These are phyloP conservation scores for Dendrophyllia cribrosa DNA, from an alignment of 64 coral and sea anemone genomes.

Conservation along the genomic window DNA sequence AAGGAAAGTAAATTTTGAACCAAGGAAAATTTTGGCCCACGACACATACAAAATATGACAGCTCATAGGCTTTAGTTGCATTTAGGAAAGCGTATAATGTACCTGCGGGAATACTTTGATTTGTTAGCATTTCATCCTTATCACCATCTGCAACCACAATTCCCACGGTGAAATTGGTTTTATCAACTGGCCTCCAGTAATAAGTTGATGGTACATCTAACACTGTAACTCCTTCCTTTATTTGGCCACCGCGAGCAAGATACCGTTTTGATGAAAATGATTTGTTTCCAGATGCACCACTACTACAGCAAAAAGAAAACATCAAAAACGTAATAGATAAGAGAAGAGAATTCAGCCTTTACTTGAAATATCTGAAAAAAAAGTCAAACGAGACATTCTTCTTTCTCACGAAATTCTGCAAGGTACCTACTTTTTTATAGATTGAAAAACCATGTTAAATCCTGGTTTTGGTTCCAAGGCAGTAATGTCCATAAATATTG, in stretches of 20 bases:
- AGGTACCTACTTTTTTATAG: slow-evolving; percentile 41
- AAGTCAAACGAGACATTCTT: no score
- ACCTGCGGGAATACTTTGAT: neutral
- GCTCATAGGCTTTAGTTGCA: neutral
- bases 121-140: neutral
- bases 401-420: no score
- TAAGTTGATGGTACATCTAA: slow-evolving; percentile 42
- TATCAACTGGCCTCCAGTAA: slow-evolving; percentile 45
- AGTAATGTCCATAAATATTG: slow-evolving; percentile 74
- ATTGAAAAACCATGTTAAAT: slow-evolving; percentile 25
- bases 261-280: slow-evolving; percentile 29
- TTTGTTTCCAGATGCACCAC: neutral
- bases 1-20: no score
- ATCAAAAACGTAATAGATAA: no score
- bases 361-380: no score
- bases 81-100: neutral
- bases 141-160: slow-evolving; percentile 45
- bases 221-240: slow-evolving; percentile 61
- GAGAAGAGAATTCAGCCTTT: no score
- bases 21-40: no score
- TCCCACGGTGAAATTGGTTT: slow-evolving; percentile 57
- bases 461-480: slow-evolving; percentile 49
- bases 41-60: no score
- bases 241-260: slow-evolving; percentile 52
- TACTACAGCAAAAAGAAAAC: neutral